phyloP scores from a whole-genome alignment of 2,113 vertebrate genomes.

The Labeo catla region DNA sequence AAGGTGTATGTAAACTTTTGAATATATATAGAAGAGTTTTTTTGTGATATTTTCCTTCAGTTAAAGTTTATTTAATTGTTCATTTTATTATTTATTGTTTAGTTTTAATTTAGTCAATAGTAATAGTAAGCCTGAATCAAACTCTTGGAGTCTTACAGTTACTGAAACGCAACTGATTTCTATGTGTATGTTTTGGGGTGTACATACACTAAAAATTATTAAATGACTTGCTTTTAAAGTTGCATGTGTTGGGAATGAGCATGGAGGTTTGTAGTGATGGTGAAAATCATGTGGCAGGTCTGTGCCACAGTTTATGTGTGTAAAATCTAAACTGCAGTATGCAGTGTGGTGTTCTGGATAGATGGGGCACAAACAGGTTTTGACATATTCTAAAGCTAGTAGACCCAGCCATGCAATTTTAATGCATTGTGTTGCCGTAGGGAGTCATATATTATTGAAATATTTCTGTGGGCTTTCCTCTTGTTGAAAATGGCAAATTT shows the following conservation, averaged over 20 bases:
- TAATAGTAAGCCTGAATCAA: background rate
- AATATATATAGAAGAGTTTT: no score
- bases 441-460: conserved; percentile 75
- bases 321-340: conserved; percentile 13
- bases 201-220: background rate
- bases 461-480: conserved; percentile 55
- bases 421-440: conserved; percentile 69
- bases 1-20: no score
- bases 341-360: conserved; percentile 27
- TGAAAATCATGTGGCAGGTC: background rate
- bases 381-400: conserved; percentile 65
- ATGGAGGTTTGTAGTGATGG: background rate
- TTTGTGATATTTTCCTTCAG: no score
- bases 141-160: background rate
- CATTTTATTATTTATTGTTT: no score
- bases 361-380: conserved; percentile 63
- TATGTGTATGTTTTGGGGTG: background rate
- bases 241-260: background rate
- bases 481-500: conserved; percentile 47
- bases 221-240: background rate
- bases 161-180: background rate
- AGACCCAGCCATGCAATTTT: conserved; percentile 68
- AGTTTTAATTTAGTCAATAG: no score
- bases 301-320: conserved; percentile 14
- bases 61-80: no score